phyloP scores from a whole-genome alignment of 2,797 vertebrate species.

The Poecilia picta region DNA sequence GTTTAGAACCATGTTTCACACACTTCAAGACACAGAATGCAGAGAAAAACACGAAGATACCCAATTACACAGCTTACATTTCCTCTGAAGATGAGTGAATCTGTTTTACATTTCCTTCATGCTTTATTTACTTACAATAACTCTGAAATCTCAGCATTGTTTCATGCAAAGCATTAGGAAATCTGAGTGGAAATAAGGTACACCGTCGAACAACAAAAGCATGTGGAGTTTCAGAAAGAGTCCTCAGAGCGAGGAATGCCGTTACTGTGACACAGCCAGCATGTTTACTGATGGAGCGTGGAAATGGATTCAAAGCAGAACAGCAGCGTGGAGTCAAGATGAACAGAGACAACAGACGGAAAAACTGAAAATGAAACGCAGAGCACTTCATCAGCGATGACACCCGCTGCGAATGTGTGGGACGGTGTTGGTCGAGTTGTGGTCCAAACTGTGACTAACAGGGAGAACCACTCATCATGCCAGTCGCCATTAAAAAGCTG shows the following conservation, averaged over 20 bases:
- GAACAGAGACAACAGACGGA: slow-evolving; percentile 24
- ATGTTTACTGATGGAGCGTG: slow-evolving; percentile 74
- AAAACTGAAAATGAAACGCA: slow-evolving; percentile 29
- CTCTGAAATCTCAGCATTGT: slow-evolving; percentile 4
- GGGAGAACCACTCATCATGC: slow-evolving; percentile 67
- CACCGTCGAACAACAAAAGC: slow-evolving; percentile 12
- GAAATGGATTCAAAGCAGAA: slow-evolving; percentile 77
- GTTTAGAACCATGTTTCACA: neutral
- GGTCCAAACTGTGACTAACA: slow-evolving; percentile 63
- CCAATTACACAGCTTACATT: neutral
- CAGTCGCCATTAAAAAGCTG: slow-evolving; percentile 49
- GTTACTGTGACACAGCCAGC: slow-evolving; percentile 68
- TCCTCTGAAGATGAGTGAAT: neutral
- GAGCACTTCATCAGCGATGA: slow-evolving; percentile 69
- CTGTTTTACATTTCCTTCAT: neutral
- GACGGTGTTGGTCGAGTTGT: slow-evolving; percentile 51
- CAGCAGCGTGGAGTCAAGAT: slow-evolving; percentile 45
- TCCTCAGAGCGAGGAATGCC: slow-evolving; percentile 68
- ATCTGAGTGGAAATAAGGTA: slow-evolving; percentile 27
- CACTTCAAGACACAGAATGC: neutral
- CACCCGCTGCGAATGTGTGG: slow-evolving; percentile 32
- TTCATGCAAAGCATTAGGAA: slow-evolving; percentile 16
- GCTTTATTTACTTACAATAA: neutral
- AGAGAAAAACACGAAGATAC: neutral
- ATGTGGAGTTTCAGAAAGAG: slow-evolving; percentile 61